Base-by-base conservation (phyloP, 1,140 invertebrate genomes). In the Ceratitis capitata region DNA sequence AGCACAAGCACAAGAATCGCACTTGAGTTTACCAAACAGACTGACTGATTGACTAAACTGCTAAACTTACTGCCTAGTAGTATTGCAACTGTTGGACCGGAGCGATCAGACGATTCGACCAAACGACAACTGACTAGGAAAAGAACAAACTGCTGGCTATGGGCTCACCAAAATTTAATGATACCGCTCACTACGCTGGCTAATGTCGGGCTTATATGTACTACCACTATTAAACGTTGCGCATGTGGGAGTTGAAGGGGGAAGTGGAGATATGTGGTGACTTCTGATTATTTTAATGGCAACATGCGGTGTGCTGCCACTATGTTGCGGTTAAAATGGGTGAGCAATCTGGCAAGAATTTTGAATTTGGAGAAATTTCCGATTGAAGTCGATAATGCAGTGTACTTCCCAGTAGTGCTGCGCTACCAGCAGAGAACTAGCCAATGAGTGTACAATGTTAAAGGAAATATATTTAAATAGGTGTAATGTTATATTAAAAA, bases 11-110 rank as follows among this genome's bases (percentile, higher is more conserved):
- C 64, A 78, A n/a, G 39, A 78, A 78, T 78, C 69, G n/a, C 69
- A 78, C 69, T 78, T 78, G 69, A 78, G n/a, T 78, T 78, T 78
- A 78, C 69, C 69, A 78, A 78, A 78, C 19, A 45, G 35, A 78
- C 69, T 78, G 69, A 45, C 39, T 69, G 16, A 69, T 35, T 78
- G 69, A 39, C 35, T 69, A 39, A n/a, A 29, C 56, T 26, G 51
- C 39, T 78, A 78, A 78, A 78, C 69, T 78, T 78, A 78, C 69
- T 78, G 69, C 69, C 69, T 78, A 45, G 69, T 78, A n/a, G 45
- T 47, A 12, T 45, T 78, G 42, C 39, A 45, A 78, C 69, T 78
- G 39, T 78, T 45, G 23, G 69, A 78, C 69, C 69, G 69, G 69
- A 78, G 69, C 69, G 69, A 78, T 14, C 39, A 78, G 39, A 78